Conservation (phyloP, 1,140 invertebrate genomes). For the Heliconius himera region DNA sequence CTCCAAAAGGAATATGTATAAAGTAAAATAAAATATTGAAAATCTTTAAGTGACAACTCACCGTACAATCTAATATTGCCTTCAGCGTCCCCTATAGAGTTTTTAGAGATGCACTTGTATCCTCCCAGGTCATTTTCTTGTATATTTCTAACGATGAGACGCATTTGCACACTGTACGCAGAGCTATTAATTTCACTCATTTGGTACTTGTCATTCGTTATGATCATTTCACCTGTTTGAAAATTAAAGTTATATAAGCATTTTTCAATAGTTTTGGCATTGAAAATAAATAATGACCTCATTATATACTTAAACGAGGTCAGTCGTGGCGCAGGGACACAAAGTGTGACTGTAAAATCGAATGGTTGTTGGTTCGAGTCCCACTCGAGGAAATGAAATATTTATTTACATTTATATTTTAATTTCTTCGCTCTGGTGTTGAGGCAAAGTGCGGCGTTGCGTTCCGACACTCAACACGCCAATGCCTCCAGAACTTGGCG, state of each 20-base stretch:
- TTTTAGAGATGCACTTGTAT: conserved; percentile 96
- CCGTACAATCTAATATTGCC: conserved; percentile 93
- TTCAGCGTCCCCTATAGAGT: conserved; percentile 93
- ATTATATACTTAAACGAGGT: too few relatives aligned
- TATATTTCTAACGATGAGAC: conserved; percentile 88
- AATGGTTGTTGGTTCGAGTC: too few relatives aligned
- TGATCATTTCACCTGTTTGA: conserved; percentile 92
- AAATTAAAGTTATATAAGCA: conserved; percentile 9
- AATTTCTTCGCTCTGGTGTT: too few relatives aligned
- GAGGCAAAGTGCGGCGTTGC: too few relatives aligned
- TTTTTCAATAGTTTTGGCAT: background rate
- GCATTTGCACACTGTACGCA: conserved; percentile 91
- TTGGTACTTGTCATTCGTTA: conserved; percentile 89
- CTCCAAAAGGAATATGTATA: background rate
- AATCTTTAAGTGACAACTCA: conserved; percentile 73
- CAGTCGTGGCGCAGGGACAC: too few relatives aligned
- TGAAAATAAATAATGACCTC: too few relatives aligned
- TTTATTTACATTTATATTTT: too few relatives aligned
- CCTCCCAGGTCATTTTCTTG: conserved; percentile 91
- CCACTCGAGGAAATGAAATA: too few relatives aligned
- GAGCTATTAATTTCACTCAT: conserved; percentile 88
- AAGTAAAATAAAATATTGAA: background rate
- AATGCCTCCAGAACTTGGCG: too few relatives aligned
- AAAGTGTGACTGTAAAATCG: too few relatives aligned
- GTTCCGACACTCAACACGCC: too few relatives aligned